These are phyloP conservation scores for Meriones psammophilus DNA, from an alignment of 2,797 vertebrate species.

Conservation along the genomic window DNA sequence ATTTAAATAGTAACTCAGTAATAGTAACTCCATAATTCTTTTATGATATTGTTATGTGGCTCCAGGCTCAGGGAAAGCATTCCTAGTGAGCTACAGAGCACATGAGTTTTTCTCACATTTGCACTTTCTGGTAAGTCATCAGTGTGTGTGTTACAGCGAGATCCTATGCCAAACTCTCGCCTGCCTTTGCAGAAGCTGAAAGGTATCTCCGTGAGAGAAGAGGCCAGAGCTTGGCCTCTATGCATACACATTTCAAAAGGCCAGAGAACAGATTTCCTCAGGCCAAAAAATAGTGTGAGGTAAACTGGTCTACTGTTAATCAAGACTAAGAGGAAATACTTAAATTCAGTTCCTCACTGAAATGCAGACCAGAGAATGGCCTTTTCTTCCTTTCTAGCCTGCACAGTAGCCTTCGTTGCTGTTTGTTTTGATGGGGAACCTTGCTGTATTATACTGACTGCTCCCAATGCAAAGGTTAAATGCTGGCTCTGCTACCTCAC, in stretches of 20 bases:
- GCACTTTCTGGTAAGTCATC: constrained; percentile 61
- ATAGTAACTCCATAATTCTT: constrained; percentile 26
- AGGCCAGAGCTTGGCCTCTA: constrained; percentile 27
- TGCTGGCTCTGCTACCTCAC: neutral
- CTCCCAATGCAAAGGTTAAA: neutral
- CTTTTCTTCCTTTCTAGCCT: constrained; percentile 21
- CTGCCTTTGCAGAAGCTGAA: constrained; percentile 57
- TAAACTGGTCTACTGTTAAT: constrained; percentile 78
- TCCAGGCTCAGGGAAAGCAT: constrained; percentile 25
- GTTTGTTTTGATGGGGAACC: neutral
- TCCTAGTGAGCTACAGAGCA: neutral
- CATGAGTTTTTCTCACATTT: neutral
- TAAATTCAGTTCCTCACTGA: constrained; percentile 1
- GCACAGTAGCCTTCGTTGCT: neutral
- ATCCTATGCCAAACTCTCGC: constrained; percentile 52
- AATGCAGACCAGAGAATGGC: neutral
- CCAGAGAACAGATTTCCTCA: constrained; percentile 86
- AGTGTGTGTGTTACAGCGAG: neutral
- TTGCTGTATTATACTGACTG: neutral
- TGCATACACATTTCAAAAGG: constrained; percentile 81
- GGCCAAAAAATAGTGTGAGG: constrained; percentile 80
- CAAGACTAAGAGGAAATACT: constrained; percentile 70
- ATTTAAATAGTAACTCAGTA: constrained; percentile 12
- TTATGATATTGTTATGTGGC: neutral
- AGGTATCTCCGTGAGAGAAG: constrained; percentile 32